Evolutionary conservation across 2,113 vertebrate genomes (phyloP).

Genomic region (Chrysemys picta): DNA sequence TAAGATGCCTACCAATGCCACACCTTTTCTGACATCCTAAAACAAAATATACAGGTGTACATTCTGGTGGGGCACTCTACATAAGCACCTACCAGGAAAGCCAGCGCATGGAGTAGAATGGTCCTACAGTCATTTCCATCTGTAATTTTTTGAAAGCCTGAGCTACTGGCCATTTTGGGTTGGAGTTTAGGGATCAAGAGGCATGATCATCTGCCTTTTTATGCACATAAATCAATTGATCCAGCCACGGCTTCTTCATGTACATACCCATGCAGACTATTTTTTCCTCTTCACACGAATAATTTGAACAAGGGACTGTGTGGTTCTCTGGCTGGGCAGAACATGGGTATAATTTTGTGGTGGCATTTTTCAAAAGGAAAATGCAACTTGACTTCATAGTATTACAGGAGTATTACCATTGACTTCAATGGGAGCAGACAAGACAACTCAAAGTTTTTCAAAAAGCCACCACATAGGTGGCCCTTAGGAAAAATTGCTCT

Average conservation of each 20-base stretch:
- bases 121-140: not conserved
- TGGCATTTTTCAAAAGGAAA: not conserved
- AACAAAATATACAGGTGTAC: not conserved
- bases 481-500: not conserved
- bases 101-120: not conserved
- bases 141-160: not conserved
- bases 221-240: not conserved
- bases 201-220: not conserved
- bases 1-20: not conserved
- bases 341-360: rapidly evolving
- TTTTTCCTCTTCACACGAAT: not conserved
- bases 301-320: not conserved
- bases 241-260: not conserved
- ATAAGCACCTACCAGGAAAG: not conserved
- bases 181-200: not conserved
- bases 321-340: not conserved
- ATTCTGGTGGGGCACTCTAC: rapidly evolving
- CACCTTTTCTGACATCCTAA: not conserved
- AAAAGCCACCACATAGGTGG: not conserved
- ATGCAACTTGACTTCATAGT: not conserved
- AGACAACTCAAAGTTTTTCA: not conserved
- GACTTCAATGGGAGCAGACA: not conserved
- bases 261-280: not conserved
- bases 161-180: not conserved
- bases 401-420: not conserved